A percentile compares a stretch with the other conserved stretches of the same genome.
These are phyloP conservation scores for Atta colombica DNA, from an alignment of 1,140 invertebrate genomes.

Conservation along the genomic window DNA sequence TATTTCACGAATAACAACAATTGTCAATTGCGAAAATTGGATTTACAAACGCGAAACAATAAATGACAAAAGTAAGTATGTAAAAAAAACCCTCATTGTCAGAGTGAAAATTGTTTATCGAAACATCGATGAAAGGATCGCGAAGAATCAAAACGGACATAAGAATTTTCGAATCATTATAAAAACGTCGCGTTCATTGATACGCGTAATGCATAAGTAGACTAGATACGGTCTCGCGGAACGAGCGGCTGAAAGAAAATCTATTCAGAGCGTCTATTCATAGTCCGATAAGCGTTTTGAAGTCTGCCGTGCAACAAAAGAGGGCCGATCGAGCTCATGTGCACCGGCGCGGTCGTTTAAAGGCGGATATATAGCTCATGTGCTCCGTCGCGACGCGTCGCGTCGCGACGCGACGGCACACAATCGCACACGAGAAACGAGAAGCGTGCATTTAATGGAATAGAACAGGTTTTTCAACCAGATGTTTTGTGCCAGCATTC, in stretches of 20 bases:
- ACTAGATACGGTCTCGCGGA: slow-evolving; percentile 16
- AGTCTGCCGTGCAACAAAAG: slow-evolving; percentile 71
- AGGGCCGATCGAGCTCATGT: slow-evolving; percentile 59
- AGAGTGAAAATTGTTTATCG: background rate
- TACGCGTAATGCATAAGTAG: background rate
- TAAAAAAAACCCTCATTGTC: background rate
- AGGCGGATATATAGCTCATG: slow-evolving; percentile 50
- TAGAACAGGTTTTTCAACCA: slow-evolving; percentile 56
- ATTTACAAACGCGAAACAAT: background rate
- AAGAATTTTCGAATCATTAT: background rate
- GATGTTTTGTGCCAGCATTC: slow-evolving; percentile 39
- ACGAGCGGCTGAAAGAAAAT: slow-evolving; percentile 78
- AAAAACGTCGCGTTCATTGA: slow-evolving; percentile 14
- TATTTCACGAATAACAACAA: too few relatives aligned
- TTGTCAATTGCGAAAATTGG: background rate
- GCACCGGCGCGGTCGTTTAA: slow-evolving; percentile 58
- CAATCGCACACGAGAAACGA: background rate
- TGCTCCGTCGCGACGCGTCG: slow-evolving; percentile 11
- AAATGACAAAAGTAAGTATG: background rate
- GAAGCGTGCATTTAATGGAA: slow-evolving; percentile 46
- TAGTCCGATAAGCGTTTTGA: slow-evolving; percentile 78
- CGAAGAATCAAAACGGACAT: too few relatives aligned
- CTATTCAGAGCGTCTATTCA: slow-evolving; percentile 79
- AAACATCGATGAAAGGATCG: too few relatives aligned
- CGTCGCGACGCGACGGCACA: background rate